Conservation (phyloP, 1,140 invertebrate species). For the Drosophila ironensis region DNA sequence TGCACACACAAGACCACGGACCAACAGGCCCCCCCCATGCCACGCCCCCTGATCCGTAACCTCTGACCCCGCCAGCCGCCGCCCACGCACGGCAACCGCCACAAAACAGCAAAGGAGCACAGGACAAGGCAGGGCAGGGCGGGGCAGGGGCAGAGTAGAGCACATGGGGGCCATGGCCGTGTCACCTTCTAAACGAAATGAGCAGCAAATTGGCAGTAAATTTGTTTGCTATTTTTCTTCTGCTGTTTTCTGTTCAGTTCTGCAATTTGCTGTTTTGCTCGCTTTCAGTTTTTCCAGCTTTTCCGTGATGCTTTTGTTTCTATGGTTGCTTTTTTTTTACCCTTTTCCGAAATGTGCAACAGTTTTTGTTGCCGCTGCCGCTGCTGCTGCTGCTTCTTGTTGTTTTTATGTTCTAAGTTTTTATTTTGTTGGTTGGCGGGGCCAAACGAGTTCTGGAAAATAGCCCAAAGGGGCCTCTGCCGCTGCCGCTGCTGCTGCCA, state of each 20-base stretch:
- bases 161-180: constrained; percentile 57
- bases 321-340: constrained; percentile 16
- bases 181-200: constrained; percentile 78
- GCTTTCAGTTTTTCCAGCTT: constrained; percentile 26
- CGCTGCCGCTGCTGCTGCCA: too few relatives aligned
- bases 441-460: constrained; percentile 67
- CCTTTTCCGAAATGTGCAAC: constrained; percentile 56
- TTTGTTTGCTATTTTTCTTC: constrained; percentile 78
- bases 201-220: constrained; percentile 79
- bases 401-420: constrained; percentile 9
- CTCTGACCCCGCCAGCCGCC: neutral
- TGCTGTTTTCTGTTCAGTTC: constrained; percentile 22
- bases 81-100: constrained; percentile 60
- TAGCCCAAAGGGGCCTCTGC: constrained; percentile 48
- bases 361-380: constrained; percentile 55
- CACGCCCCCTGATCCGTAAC: constrained; percentile 12
- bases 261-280: constrained; percentile 49
- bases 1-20: constrained; percentile 58
- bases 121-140: too few relatives aligned
- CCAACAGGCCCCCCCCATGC: constrained; percentile 20
- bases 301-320: neutral
- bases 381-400: constrained; percentile 2
- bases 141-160: too few relatives aligned
- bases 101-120: too few relatives aligned
- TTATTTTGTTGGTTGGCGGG: constrained; percentile 28